Percentiles rank a stretch among this genome's conserved stretches.
Evolutionary conservation across 2,888 invertebrate genomes (phyloP).

Genomic region (Ashinkailepas kermadecensis): DNA sequence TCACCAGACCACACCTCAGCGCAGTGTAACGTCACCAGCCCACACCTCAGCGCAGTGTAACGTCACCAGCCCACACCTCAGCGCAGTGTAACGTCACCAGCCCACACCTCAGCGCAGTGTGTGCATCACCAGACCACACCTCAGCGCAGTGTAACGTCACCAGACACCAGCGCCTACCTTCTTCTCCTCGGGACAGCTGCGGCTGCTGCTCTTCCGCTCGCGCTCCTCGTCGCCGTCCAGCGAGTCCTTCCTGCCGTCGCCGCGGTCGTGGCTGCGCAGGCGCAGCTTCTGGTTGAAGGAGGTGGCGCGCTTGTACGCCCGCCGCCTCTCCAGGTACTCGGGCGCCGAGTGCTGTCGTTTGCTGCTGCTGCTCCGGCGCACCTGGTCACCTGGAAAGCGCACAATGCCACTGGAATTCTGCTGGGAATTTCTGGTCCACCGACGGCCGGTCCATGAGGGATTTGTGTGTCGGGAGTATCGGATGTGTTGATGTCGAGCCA

Average conservation of each 20-base stretch:
- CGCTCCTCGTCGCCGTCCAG: constrained; percentile 38
- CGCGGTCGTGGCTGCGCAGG: constrained; percentile 11
- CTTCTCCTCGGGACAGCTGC: constrained; percentile 1
- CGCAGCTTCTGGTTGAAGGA: constrained; percentile 24
- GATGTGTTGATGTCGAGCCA: no score
- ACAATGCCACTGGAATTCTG: constrained; percentile 35
- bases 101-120: no score
- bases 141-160: no score
- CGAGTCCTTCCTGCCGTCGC: not conserved
- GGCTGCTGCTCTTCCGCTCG: constrained; percentile 39
- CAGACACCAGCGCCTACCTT: not conserved
- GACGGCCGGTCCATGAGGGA: no score
- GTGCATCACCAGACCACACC: no score
- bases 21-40: no score
- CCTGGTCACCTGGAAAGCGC: not conserved
- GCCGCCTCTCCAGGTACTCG: constrained; percentile 67
- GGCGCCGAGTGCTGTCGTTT: constrained; percentile 75
- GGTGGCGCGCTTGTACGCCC: constrained; percentile 29
- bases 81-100: no score
- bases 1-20: no score
- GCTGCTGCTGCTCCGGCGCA: constrained; percentile 45
- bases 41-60: no score
- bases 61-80: no score
- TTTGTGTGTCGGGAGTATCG: no score
- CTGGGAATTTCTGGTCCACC: no score